Evolutionary conservation across 2,113 vertebrate species (phyloP).

Genomic region (Ceyx margarethae): DNA sequence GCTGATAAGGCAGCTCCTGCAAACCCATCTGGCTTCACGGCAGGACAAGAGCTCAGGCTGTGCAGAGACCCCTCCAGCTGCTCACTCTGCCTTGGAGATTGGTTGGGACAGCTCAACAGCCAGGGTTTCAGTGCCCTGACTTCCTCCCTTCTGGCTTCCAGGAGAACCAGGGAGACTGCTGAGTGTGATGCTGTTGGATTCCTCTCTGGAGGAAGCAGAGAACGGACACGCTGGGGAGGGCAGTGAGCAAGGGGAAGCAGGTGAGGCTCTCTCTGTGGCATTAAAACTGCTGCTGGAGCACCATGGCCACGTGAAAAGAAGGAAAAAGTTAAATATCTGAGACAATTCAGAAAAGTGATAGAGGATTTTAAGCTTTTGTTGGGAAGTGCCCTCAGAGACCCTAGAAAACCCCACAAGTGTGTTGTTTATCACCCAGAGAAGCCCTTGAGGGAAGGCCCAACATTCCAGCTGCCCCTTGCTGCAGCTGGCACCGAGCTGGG

Average conservation of each 20-base stretch:
- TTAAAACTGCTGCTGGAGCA: not conserved
- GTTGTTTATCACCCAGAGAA: not conserved
- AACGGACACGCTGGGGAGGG: not conserved
- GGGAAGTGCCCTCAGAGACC: not conserved
- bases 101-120: not conserved
- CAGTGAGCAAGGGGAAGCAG: not conserved
- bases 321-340: not conserved
- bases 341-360: not conserved
- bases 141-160: not conserved
- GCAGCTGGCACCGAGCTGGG: not conserved
- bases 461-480: not conserved
- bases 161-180: not conserved
- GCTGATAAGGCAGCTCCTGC: conserved; percentile 52
- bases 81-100: not conserved
- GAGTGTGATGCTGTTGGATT: not conserved
- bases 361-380: not conserved
- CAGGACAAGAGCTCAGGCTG: not conserved
- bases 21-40: conserved; percentile 4
- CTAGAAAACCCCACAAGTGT: not conserved
- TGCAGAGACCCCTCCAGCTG: not conserved
- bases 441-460: not conserved
- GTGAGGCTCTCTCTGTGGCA: not conserved
- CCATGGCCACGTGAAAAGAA: not conserved
- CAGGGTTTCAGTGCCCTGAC: not conserved
- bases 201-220: not conserved